Evolutionary conservation across 2,797 vertebrate genomes (phyloP).

Genomic region (Sylvilagus floridanus): DNA sequence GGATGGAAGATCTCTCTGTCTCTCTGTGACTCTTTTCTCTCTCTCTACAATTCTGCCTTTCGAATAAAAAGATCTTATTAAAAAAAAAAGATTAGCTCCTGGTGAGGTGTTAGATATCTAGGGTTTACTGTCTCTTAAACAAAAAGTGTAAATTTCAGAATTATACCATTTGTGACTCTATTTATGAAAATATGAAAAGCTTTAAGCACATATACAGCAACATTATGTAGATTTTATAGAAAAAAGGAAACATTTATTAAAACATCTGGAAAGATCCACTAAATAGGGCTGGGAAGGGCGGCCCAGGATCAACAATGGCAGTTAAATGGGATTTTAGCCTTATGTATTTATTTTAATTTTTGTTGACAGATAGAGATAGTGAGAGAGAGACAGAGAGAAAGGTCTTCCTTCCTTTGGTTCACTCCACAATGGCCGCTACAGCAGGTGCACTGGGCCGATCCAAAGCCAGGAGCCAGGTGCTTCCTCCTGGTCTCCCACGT

Average conservation of each 20-base stretch:
- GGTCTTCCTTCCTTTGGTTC: too few relatives aligned
- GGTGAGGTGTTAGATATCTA: background rate
- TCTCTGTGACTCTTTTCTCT: too few relatives aligned
- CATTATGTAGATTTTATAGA: background rate
- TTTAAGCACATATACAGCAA: background rate
- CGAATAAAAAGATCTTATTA: too few relatives aligned
- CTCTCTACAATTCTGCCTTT: too few relatives aligned
- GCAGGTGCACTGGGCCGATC: rapidly evolving
- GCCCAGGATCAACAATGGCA: background rate
- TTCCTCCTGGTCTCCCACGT: too few relatives aligned
- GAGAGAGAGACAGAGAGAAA: too few relatives aligned
- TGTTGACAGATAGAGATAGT: too few relatives aligned
- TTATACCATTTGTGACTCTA: background rate
- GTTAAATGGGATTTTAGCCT: background rate
- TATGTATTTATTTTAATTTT: background rate
- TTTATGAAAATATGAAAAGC: background rate
- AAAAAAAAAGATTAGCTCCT: background rate
- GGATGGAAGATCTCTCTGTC: too few relatives aligned
- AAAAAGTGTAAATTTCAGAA: conserved; percentile 19
- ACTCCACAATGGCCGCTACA: too few relatives aligned
- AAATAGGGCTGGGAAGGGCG: background rate
- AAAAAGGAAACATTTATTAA: background rate
- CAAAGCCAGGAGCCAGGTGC: too few relatives aligned
- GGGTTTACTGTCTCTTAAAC: background rate
- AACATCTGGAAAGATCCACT: background rate